A percentile compares a stretch with the other conserved stretches of the same genome.
These are phyloP conservation scores for Rhinolophus sinicus DNA, from an alignment of 2,113 vertebrate species.

Conservation along the genomic window DNA sequence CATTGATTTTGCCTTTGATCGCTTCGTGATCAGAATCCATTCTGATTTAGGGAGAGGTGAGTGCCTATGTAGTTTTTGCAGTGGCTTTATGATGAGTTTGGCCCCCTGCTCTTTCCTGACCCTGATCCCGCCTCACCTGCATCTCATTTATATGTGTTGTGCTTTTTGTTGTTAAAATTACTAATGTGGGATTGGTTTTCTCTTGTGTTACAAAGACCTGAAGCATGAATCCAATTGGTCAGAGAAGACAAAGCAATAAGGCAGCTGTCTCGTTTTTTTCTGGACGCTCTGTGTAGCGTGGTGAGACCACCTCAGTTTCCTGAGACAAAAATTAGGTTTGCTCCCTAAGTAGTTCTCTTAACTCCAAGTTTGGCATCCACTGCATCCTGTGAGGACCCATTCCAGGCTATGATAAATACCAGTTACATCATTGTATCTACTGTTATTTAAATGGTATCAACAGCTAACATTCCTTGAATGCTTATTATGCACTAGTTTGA, in stretches of 20 bases:
- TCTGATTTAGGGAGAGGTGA: conserved; percentile 36
- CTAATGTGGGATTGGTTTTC: conserved; percentile 50
- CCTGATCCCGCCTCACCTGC: conserved; percentile 44
- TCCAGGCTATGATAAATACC: background rate
- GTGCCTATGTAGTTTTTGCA: background rate
- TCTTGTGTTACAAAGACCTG: background rate
- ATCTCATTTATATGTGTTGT: conserved; percentile 34
- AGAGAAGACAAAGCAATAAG: background rate
- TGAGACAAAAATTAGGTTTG: background rate
- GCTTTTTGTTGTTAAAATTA: conserved; percentile 52
- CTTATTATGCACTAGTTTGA: background rate
- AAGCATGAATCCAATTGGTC: background rate
- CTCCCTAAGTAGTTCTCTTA: background rate
- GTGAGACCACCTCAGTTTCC: background rate
- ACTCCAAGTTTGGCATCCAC: conserved; percentile 21
- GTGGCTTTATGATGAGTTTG: background rate
- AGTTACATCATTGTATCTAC: background rate
- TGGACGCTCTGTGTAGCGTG: background rate
- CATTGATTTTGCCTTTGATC: background rate
- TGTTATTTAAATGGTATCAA: background rate
- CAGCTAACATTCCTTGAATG: background rate
- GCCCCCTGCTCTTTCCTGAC: conserved; percentile 30
- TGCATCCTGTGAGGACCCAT: background rate
- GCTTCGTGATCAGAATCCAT: background rate
- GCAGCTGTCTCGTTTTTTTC: background rate